Base-by-base conservation (phyloP, 2,888 invertebrate genomes). In the Pammene fasciana region DNA sequence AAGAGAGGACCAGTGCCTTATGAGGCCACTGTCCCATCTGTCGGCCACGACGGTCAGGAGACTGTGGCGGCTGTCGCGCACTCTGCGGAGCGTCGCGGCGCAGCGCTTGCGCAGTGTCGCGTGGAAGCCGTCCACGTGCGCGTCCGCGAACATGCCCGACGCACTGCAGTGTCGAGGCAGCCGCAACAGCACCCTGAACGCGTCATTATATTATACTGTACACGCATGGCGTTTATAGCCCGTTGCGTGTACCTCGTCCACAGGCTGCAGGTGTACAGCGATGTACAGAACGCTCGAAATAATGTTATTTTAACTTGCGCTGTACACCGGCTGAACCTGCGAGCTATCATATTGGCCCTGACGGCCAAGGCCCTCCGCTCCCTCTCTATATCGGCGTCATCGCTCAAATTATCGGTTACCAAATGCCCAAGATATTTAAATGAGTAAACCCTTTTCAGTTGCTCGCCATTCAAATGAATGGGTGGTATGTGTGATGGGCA, bases 361-460 rank as follows among this genome's bases (percentile, higher is more conserved):
- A 26, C 26, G 4, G 26, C 26, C 26, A 26, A 26, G 26, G 26
- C 26, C 26, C 26, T 26, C 26, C 26, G 26, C 26, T 26, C 26
- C 26, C 26, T 26, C 16, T 50, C 16, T 8, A 50, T 18, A 50
- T 18, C 50, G 14, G 11, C 50, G 14, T 14, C 14, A 50, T 10
- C 50, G 8, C 18, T 9, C 16, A 26, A 26, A 16, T 50, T 9
- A 9, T 26, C 16, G 6, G 18, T 50, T 50, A 26, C 18, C 50
- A 50, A 50, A 10, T 50, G 50, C 50, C 50, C 50, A 18, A 50
- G 18, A 16, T 18, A 50, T 50, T 50, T 50, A 50, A 50, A 50
- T 50, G 18, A 50, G 13, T 50, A 26, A 18, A 50, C 50, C 50
- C 50, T 50, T 50, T 50, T 50, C 11, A 50, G 43, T 43, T 43